Conservation (phyloP, 2,797 vertebrate genomes). For the Scomberomorus guttatus region DNA sequence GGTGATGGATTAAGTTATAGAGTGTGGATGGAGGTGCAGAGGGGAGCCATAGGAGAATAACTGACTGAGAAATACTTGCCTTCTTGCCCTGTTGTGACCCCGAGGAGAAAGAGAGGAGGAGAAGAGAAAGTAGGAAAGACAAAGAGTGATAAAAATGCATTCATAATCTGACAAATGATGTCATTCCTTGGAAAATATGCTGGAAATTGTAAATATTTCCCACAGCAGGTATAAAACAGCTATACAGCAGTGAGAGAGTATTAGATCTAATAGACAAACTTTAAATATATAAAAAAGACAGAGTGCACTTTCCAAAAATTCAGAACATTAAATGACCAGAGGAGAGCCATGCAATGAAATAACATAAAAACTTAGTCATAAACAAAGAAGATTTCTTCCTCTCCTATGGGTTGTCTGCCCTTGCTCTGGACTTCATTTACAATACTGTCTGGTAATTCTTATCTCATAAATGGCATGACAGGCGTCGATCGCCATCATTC, state of each 20-base stretch:
- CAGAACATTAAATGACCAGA: conserved; percentile 7
- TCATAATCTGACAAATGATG: conserved; percentile 57
- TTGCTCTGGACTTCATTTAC: conserved; percentile 66
- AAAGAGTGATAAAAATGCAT: conserved; percentile 64
- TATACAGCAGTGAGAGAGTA: not conserved
- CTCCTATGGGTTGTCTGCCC: conserved; percentile 2
- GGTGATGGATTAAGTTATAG: conserved; percentile 59
- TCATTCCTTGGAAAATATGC: conserved; percentile 52
- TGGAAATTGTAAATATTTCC: conserved; percentile 48
- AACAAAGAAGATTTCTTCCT: conserved; percentile 19
- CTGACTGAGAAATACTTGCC: conserved; percentile 83
- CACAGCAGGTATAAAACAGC: conserved; percentile 36
- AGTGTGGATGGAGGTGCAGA: conserved; percentile 43
- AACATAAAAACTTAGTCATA: conserved; percentile 28
- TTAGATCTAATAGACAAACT: not conserved
- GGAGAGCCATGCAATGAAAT: not conserved
- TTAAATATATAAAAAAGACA: not conserved
- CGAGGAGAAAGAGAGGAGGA: conserved; percentile 53
- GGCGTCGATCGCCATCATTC: conserved; percentile 66
- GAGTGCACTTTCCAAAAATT: conserved; percentile 20
- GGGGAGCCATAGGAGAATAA: conserved; percentile 48
- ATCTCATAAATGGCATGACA: conserved; percentile 78
- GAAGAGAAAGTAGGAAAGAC: conserved; percentile 50
- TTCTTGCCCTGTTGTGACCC: conserved; percentile 84
- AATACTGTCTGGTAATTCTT: conserved; percentile 59